Base-by-base conservation (phyloP, 2,888 invertebrate genomes). In the Girardia tigrina region DNA sequence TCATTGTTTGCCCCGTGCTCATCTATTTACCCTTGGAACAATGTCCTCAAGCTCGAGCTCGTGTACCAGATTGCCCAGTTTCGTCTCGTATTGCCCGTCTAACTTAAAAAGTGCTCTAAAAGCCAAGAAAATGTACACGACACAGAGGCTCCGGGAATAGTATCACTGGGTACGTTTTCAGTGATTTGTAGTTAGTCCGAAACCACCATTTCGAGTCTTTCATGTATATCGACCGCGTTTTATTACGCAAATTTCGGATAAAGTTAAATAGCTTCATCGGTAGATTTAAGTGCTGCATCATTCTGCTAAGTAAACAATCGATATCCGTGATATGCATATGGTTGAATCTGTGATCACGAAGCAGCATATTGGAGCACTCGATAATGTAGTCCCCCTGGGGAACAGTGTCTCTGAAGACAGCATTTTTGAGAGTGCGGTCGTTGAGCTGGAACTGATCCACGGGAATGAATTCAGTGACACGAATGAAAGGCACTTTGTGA, bases 1-100 rank as follows among this genome's bases (percentile, higher is more conserved):
- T 82, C 82, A 0, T 74, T 81, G n/a, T 79, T 82, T 1, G 29
- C 75, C 27, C 75, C 75, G 1, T 75, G 71, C 8, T 70, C 28
- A 26, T 75, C 75, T 16, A 29, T 75, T 4, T 75, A 75, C 71
- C 42, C 42, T 26, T 71, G 70, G 23, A 26, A 56, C 23, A 12
- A 16, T n/a, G n/a, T 23, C 56, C 4, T 6, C n/a, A 12, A 4
- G 4, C 23, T 56, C 56, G 2, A 56, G n/a, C 23, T 56, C 23
- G 20, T 56, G n/a, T 2, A 56, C 56, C 4, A 56, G n/a, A n/a
- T 56, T 16, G 23, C 56, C 4, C 6, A 56, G 6, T 16, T 56
- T 56, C 4, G 2, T 2, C 56, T 56, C 56, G n/a, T 12, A 56
- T 12, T 56, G 20, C n/a, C 56, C 8, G n/a, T 56, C n/a, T n/a